These are phyloP conservation scores for Drosophila conformis DNA, from an alignment of 2,888 invertebrate species.

Conservation along the genomic window DNA sequence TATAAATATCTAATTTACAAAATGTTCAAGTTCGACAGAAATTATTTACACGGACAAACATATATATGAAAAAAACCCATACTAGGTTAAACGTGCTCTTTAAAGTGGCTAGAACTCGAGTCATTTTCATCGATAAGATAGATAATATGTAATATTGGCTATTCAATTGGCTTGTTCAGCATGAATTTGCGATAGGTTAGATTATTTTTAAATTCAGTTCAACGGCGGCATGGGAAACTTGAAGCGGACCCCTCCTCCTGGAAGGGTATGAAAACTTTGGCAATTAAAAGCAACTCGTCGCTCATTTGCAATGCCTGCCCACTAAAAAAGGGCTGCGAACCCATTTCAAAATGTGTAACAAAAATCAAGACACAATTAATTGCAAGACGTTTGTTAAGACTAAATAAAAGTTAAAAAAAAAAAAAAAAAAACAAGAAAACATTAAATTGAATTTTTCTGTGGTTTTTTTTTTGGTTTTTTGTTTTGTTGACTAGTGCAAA, in stretches of 20 bases:
- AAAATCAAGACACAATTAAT: slow-evolving; percentile 76
- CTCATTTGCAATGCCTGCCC: slow-evolving; percentile 54
- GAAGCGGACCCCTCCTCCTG: not conserved
- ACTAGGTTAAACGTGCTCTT: slow-evolving; percentile 13
- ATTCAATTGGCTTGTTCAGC: not conserved
- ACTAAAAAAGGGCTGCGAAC: slow-evolving; percentile 42
- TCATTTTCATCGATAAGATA: not conserved
- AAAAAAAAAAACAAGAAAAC: slow-evolving; percentile 6
- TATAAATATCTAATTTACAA: slow-evolving; percentile 67
- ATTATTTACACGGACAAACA: slow-evolving; percentile 64
- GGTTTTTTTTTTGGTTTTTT: not conserved
- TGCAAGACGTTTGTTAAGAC: slow-evolving; percentile 69
- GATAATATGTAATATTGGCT: not conserved
- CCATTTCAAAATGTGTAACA: slow-evolving; percentile 69
- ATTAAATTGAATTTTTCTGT: slow-evolving; percentile 64
- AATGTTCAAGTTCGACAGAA: slow-evolving; percentile 81
- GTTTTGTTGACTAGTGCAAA: slow-evolving; percentile 39
- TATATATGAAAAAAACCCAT: slow-evolving; percentile 38
- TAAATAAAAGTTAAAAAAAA: slow-evolving; percentile 10
- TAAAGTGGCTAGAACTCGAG: not conserved
- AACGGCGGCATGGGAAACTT: not conserved
- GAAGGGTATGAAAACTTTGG: slow-evolving; percentile 57
- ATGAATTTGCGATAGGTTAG: not conserved
- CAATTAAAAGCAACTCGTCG: slow-evolving; percentile 68
- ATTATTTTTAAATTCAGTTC: not conserved